phyloP scores from a whole-genome alignment of 2,797 vertebrate species.

The Esox lucius region DNA sequence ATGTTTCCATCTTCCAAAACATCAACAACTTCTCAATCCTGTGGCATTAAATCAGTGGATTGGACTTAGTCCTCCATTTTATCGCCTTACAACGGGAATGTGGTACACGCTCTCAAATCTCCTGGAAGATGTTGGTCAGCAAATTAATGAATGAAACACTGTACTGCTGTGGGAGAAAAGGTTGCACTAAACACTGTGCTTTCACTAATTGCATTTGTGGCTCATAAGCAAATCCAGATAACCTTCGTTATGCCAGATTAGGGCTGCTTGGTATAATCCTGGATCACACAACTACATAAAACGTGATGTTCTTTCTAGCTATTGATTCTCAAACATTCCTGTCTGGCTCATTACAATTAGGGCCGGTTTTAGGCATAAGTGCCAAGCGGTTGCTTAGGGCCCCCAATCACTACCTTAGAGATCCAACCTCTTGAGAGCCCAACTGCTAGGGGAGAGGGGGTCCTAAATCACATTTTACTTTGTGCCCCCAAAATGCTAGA shows the following conservation, averaged over 20 bases:
- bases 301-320: not conserved
- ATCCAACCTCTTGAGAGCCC: too few species aligned
- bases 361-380: too few species aligned
- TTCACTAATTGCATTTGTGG: not conserved
- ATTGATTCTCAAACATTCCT: not conserved
- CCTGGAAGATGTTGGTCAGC: slow-evolving; percentile 25
- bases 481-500: too few species aligned
- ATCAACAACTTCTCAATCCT: not conserved
- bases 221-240: slow-evolving; percentile 21
- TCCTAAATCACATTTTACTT: too few species aligned
- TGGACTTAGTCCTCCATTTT: slow-evolving; percentile 47
- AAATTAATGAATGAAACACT: slow-evolving; percentile 31
- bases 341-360: not conserved
- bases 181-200: slow-evolving; percentile 25
- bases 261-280: slow-evolving; percentile 25
- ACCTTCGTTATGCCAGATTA: slow-evolving; percentile 32
- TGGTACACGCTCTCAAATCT: slow-evolving; percentile 31
- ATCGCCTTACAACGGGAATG: slow-evolving; percentile 47
- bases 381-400: not conserved
- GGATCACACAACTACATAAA: slow-evolving; percentile 5
- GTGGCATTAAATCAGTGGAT: slow-evolving; percentile 13
- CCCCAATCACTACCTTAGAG: not conserved
- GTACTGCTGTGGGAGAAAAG: slow-evolving; percentile 24
- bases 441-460: too few species aligned
- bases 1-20: too few species aligned